A percentile compares a stretch with the other conserved stretches of the same genome.
Evolutionary conservation across 2,113 vertebrate genomes (phyloP).

Genomic region (Donacobius atricapilla): DNA sequence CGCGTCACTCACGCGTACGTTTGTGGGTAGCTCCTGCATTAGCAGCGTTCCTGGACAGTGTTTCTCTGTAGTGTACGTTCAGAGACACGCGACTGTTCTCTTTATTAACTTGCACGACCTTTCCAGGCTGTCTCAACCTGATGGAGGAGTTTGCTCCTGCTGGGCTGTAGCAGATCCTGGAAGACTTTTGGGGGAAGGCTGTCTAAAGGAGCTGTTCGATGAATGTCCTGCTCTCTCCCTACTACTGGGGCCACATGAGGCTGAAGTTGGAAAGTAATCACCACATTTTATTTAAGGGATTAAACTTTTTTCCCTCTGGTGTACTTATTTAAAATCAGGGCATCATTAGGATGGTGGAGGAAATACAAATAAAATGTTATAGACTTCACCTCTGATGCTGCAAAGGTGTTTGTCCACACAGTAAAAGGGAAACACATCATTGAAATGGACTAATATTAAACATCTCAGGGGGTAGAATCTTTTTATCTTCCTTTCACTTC

Average conservation of each 20-base stretch:
- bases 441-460: neutral
- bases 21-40: neutral
- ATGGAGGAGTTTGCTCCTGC: neutral
- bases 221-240: neutral
- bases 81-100: neutral
- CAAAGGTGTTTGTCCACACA: neutral
- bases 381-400: neutral
- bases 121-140: neutral
- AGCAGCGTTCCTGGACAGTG: fast-evolving
- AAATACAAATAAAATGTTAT: neutral
- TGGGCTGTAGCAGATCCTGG: neutral
- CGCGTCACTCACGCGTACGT: fast-evolving
- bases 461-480: neutral
- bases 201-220: neutral
- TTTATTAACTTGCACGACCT: neutral
- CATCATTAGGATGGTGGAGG: neutral
- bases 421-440: neutral
- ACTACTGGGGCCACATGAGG: neutral
- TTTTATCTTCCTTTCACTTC: neutral
- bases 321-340: neutral
- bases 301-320: neutral
- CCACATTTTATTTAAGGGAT: neutral
- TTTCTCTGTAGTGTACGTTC: neutral
- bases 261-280: neutral
- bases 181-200: neutral